These are phyloP conservation scores for Adelosebastes latens DNA, from an alignment of 2,797 vertebrate species.

Conservation along the genomic window DNA sequence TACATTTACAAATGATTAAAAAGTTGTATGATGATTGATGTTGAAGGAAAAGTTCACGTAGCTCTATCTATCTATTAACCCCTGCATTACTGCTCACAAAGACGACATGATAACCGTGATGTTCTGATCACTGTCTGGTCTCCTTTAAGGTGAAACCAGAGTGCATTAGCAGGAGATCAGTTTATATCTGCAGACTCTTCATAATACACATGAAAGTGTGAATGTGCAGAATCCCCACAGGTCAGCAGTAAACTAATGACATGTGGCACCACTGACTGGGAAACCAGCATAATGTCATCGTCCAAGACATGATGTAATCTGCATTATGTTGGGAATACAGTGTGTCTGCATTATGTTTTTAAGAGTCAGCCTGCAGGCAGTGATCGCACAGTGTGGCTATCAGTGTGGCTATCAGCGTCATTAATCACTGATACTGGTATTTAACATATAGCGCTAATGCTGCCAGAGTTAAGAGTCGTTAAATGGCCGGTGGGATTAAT, in stretches of 20 bases:
- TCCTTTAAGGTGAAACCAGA: constrained; percentile 1
- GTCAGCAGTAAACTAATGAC: constrained; percentile 53
- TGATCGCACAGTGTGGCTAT: neutral
- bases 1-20: neutral
- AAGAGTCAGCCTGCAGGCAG: constrained; percentile 6
- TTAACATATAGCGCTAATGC: constrained; percentile 17
- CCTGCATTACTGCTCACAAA: neutral
- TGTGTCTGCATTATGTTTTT: constrained; percentile 31
- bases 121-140: neutral
- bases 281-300: constrained; percentile 29
- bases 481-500: constrained; percentile 28
- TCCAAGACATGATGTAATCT: constrained; percentile 25
- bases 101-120: neutral
- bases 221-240: constrained; percentile 25
- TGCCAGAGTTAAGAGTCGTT: constrained; percentile 10
- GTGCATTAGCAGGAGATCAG: constrained; percentile 10
- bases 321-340: neutral
- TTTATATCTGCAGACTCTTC: constrained; percentile 23
- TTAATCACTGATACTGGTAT: constrained; percentile 40
- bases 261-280: constrained; percentile 16
- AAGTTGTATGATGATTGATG: neutral
- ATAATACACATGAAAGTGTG: constrained; percentile 19
- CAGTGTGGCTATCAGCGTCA: no score
- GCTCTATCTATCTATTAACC: neutral
- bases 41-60: neutral